Evolutionary conservation across 1,140 invertebrate species (phyloP), one percentile per base, ranked within the genome.

Genomic region (Hydropsyche tenuis): DNA sequence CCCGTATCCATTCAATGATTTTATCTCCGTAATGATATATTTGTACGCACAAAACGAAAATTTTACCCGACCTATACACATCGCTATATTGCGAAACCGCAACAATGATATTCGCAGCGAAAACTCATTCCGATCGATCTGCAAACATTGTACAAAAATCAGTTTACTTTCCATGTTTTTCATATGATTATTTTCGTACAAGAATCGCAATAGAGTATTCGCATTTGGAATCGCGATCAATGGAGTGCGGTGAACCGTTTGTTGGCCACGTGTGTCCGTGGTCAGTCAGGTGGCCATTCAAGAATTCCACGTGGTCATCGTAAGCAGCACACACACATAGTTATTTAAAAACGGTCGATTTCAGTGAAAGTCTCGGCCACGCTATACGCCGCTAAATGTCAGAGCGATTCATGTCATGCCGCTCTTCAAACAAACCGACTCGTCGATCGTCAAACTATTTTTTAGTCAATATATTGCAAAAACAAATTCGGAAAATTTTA

Each of bases 301-400:
- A 46, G 48, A 71, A 71, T 71, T 71, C 69, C 63, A 66, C 42
- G 63, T 66, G 18, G 42, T 23, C 63, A 66, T 37, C 63, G 63
- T 43, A 66, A 43, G 37, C 63, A 37, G 20, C 56, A 71, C 27
- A 37, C 30, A 37, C 30, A 37, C 30, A 37, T 9, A 48, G 51
- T 71, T 71, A 71, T 71, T 71, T 71, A 37, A 71, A 71, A 71
- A 60, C 51, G 69, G 69, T 60, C 69, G 25, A 46, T 71, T 71
- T 71, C 69, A 71, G 69, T 71, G 69, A 71, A 71, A 71, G 69
- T 71, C 56, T 56, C 51, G 69, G 56, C 51, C 69, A 70, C 68
- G 68, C 68, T 70, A 71, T 71, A 56, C 42, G 51, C 69, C 42
- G 22, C 51, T 60, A 71, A 71, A 71, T 71, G 69, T 71, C 69